Evolutionary conservation across 2,888 invertebrate genomes (phyloP), one percentile per base, ranked within the genome.

Genomic region (Dryobota labecula): DNA sequence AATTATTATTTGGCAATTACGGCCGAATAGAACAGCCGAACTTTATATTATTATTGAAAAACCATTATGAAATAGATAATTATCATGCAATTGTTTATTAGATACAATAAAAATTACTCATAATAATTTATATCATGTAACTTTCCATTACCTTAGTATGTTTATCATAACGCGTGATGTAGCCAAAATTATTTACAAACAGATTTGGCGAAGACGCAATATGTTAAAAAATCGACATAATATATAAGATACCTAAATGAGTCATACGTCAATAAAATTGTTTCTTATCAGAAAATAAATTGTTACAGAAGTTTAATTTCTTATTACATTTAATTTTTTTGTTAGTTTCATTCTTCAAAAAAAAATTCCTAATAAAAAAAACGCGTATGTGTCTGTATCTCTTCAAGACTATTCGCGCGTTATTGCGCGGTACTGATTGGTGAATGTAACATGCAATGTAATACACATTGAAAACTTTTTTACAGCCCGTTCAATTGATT

Each of bases 171-270:
- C 49, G 8, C n/a, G 45, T 54, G 57, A 49, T 38, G 41, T 49
- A 65, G 64, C 56, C 27, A 67, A 64, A 69, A 66, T 73, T 73
- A 70, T 67, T 67, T 56, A 72, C 33, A 64, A 70, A 70, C 36
- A 57, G 11, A 73, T 70, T 65, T 62, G 9, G 54, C 38, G 76
- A 85, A 82, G 66, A 74, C 73, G 70, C 74, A 73, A 70, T 74
- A 57, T 13, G 15, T 49, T 49, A 54, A 65, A 53, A 62, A 33
- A 49, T 54, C 8, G 4, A 60, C 53, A 33, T 38, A 45, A 20
- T 49, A 58, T 27, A 4, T 15, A 75, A 41, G 1, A 66, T 76
- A 61, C 13, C 18, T 33, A 77, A 57, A 51, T 66, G 57, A 54
- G 47, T 78, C 66, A 66, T 36, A 20, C 27, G 61, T 65, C 56